Conservation (phyloP, 2,113 vertebrate species). For the Hydrolagus affinis region DNA sequence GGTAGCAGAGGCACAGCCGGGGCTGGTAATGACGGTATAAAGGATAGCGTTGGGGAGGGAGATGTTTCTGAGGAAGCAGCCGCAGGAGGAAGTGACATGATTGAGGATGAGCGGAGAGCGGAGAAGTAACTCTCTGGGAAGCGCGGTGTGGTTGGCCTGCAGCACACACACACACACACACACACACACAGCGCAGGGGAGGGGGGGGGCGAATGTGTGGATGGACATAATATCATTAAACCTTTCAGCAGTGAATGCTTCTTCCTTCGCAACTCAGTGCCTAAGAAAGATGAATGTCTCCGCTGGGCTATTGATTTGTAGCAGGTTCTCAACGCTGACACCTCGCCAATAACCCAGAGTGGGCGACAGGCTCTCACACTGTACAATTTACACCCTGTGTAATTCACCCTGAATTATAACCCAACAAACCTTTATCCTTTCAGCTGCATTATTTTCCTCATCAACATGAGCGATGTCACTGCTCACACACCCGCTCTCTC, state of each 20-base stretch:
- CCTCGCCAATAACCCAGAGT: slow-evolving; percentile 20
- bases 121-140: slow-evolving; percentile 26
- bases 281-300: slow-evolving; percentile 30
- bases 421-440: too few species aligned
- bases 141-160: slow-evolving; percentile 3
- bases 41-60: neutral
- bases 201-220: slow-evolving; percentile 8
- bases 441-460: too few species aligned
- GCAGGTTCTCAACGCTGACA: slow-evolving; percentile 7
- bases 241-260: slow-evolving; percentile 29
- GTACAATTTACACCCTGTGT: neutral
- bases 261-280: slow-evolving; percentile 19
- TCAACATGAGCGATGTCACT: too few species aligned
- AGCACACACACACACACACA: slow-evolving; percentile 3
- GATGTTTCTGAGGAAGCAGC: slow-evolving; percentile 15
- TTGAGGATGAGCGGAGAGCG: slow-evolving; percentile 20
- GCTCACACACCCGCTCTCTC: too few species aligned
- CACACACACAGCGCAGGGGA: slow-evolving; percentile 12
- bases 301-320: slow-evolving; percentile 16
- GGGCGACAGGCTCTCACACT: neutral
- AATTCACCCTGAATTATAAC: neutral
- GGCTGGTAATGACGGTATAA: slow-evolving; percentile 3
- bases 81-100: slow-evolving; percentile 5
- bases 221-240: slow-evolving; percentile 28
- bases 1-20: neutral